A percentile compares a stretch with the other conserved stretches of the same genome.
Conservation (phyloP, 2,888 invertebrate genomes). For the Fissipunctia ypsillon region DNA sequence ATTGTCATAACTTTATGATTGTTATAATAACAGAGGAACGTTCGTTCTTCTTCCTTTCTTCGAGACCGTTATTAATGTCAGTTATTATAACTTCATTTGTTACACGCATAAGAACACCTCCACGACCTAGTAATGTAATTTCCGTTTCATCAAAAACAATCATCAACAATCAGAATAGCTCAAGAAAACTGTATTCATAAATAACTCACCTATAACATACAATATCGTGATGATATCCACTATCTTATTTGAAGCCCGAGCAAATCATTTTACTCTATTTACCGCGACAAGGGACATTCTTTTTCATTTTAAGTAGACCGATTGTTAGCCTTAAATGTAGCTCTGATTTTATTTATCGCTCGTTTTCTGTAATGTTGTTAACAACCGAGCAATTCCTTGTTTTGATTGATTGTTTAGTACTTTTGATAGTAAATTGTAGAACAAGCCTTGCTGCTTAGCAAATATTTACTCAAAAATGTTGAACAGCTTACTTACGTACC, state of each 20-base stretch:
- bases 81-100: background rate
- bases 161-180: no score
- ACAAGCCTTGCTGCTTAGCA: background rate
- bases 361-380: constrained; percentile 50
- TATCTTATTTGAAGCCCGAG: background rate
- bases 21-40: no score
- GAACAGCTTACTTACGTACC: no score
- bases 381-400: constrained; percentile 11
- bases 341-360: constrained; percentile 75
- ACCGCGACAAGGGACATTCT: constrained; percentile 72
- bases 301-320: constrained; percentile 75
- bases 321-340: constrained; percentile 76
- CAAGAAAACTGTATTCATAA: no score
- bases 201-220: background rate
- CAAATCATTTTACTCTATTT: constrained; percentile 72
- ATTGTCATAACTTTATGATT: no score
- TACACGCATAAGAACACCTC: background rate
- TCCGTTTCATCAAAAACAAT: no score
- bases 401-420: constrained; percentile 15
- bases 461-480: no score
- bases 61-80: background rate
- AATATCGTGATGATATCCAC: constrained; percentile 18
- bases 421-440: background rate
- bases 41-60: background rate
- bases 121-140: no score